Evolutionary conservation across 1,140 invertebrate genomes (phyloP).

Genomic region (Elysia chlorotica): DNA sequence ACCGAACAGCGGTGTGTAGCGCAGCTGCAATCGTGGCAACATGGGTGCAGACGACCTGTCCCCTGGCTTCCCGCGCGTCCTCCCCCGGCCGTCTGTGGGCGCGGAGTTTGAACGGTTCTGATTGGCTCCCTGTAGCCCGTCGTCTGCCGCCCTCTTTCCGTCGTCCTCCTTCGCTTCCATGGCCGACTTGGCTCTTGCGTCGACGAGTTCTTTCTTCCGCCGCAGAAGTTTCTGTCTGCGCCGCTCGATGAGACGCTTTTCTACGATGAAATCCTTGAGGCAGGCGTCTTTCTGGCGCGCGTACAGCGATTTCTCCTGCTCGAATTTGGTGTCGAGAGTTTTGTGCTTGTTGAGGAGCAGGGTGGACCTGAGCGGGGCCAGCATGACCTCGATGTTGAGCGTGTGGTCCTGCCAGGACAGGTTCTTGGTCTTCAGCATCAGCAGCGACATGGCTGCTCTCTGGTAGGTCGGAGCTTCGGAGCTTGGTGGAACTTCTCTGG

Average conservation of each 20-base stretch:
- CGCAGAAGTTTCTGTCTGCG: constrained; percentile 20
- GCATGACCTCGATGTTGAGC: constrained; percentile 43
- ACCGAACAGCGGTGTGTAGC: neutral
- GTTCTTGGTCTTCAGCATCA: constrained; percentile 39
- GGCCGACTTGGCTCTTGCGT: neutral
- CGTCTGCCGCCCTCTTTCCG: neutral
- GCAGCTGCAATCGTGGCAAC: neutral
- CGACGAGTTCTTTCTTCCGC: constrained; percentile 21
- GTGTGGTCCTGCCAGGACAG: constrained; percentile 44
- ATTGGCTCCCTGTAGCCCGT: no score
- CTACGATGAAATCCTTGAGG: constrained; percentile 33
- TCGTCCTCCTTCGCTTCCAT: neutral
- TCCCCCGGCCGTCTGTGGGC: neutral
- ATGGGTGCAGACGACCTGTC: neutral
- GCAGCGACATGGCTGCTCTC: constrained; percentile 32
- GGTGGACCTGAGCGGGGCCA: constrained; percentile 29
- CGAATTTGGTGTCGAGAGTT: constrained; percentile 31
- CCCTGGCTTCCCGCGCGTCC: constrained; percentile 7
- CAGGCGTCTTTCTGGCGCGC: constrained; percentile 31
- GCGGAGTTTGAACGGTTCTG: neutral
- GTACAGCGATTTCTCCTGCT: constrained; percentile 29
- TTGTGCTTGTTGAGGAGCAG: constrained; percentile 46
- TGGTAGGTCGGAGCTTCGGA: neutral
- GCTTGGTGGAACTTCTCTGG: no score
- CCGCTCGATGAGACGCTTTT: constrained; percentile 36